Evolutionary conservation across 64 coral and sea anemone genomes (phyloP).

Genomic region (Stylophora pistillata): DNA sequence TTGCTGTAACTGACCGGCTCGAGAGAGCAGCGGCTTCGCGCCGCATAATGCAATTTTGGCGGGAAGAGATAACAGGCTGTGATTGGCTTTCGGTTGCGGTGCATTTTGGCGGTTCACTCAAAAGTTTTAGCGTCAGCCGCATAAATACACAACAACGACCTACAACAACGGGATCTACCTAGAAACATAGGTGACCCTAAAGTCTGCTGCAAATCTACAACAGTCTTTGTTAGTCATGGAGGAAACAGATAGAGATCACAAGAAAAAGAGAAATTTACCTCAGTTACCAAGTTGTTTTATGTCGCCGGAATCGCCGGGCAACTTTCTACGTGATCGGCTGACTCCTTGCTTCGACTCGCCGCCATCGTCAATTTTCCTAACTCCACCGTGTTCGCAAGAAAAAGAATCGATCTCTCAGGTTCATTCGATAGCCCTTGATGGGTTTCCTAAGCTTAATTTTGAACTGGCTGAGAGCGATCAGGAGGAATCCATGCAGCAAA

Average conservation of each 20-base stretch:
- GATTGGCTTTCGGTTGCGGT: constrained; percentile 26
- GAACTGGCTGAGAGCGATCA: constrained; percentile 39
- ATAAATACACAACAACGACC: neutral
- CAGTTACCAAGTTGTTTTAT: constrained; percentile 53
- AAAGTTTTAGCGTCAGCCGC: constrained; percentile 21
- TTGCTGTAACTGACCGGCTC: too few relatives aligned
- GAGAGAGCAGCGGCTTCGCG: neutral
- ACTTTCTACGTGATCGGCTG: constrained; percentile 36
- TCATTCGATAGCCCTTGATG: neutral
- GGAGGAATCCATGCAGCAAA: neutral
- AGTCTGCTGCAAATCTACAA: neutral
- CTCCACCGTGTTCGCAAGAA: constrained; percentile 53
- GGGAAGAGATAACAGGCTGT: neutral
- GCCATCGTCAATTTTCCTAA: constrained; percentile 47
- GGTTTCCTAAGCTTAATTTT: constrained; percentile 54
- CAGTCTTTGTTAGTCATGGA: neutral
- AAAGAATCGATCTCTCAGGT: neutral
- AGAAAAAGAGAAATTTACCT: neutral
- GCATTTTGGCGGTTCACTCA: constrained; percentile 48
- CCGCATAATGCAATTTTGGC: constrained; percentile 9
- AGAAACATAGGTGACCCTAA: neutral
- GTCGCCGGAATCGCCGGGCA: constrained; percentile 41
- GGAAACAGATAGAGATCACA: neutral
- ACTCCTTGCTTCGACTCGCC: constrained; percentile 17
- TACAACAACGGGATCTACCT: neutral